Evolutionary conservation across 1,140 invertebrate species (phyloP).

Genomic region (Drosophila paulistorum): DNA sequence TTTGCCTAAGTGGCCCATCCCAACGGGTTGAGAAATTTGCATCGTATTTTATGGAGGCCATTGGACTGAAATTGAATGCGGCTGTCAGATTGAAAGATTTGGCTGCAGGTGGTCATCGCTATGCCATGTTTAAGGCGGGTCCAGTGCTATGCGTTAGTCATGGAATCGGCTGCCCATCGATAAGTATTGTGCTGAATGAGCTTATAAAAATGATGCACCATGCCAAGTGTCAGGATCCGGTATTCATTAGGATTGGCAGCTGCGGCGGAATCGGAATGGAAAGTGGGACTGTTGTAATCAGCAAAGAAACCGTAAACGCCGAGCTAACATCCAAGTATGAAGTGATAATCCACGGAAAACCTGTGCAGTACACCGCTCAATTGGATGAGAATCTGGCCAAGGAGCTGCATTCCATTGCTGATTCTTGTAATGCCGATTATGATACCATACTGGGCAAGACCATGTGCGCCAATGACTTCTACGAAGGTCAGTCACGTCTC

Average conservation of each 20-base stretch:
- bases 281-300: conserved; percentile 88
- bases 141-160: conserved; percentile 85
- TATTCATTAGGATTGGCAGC: conserved; percentile 90
- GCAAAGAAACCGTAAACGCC: conserved; percentile 87
- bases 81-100: conserved; percentile 45
- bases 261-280: conserved; percentile 90
- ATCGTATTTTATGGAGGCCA: conserved; percentile 50
- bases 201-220: conserved; percentile 90
- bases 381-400: conserved; percentile 90
- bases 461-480: conserved; percentile 97
- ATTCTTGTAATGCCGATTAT: conserved; percentile 87
- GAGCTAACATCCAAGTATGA: conserved; percentile 86
- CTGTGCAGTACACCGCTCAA: conserved; percentile 85
- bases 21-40: conserved; percentile 52
- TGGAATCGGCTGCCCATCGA: conserved; percentile 91
- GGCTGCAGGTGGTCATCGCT: conserved; percentile 41
- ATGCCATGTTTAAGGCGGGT: conserved; percentile 57
- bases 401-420: conserved; percentile 88
- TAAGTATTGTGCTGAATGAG: conserved; percentile 91
- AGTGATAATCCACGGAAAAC: conserved; percentile 83
- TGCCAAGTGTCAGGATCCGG: conserved; percentile 87
- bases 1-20: conserved; percentile 49
- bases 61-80: conserved; percentile 50
- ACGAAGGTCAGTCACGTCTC: conserved; percentile 90
- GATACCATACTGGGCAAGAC: conserved; percentile 94